These are phyloP conservation scores for Tyrophagus putrescentiae DNA, from an alignment of 1,140 invertebrate genomes.

Conservation along the genomic window DNA sequence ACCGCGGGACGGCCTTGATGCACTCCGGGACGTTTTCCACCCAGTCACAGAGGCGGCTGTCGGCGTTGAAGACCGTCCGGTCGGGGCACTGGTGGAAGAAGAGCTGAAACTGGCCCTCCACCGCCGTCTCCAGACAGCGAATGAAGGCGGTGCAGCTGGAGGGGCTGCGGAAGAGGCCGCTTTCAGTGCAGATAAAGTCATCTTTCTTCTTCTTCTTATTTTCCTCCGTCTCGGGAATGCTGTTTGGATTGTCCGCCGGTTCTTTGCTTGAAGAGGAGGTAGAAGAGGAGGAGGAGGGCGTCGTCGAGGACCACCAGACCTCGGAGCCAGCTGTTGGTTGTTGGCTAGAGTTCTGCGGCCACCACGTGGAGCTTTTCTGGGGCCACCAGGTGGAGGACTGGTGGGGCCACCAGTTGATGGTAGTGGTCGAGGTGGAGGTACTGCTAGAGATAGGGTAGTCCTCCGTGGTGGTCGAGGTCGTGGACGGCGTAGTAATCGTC, in stretches of 20 bases:
- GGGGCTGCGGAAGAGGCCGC: slow-evolving; percentile 21
- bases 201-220: neutral
- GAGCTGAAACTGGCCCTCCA: slow-evolving; percentile 1
- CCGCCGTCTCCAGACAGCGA: slow-evolving; percentile 20
- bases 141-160: slow-evolving; percentile 22
- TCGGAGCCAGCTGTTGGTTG: neutral
- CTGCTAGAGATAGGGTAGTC: too few species aligned
- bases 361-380: slow-evolving; percentile 8
- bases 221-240: neutral
- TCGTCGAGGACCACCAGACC: slow-evolving; percentile 13
- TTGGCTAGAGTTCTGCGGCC: slow-evolving; percentile 4
- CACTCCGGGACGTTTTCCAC: slow-evolving; percentile 21
- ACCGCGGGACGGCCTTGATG: neutral
- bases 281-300: neutral
- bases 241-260: neutral
- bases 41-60: slow-evolving; percentile 19
- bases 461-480: too few species aligned
- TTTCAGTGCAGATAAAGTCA: slow-evolving; percentile 19
- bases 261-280: neutral
- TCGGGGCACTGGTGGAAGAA: slow-evolving; percentile 20
- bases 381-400: slow-evolving; percentile 17
- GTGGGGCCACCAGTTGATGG: slow-evolving; percentile 13
- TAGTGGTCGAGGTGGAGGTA: neutral
- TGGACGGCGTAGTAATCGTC: too few species aligned
- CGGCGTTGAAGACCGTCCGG: slow-evolving; percentile 22